phyloP scores from a whole-genome alignment of 2,797 vertebrate species.

The Cuculus canorus region DNA sequence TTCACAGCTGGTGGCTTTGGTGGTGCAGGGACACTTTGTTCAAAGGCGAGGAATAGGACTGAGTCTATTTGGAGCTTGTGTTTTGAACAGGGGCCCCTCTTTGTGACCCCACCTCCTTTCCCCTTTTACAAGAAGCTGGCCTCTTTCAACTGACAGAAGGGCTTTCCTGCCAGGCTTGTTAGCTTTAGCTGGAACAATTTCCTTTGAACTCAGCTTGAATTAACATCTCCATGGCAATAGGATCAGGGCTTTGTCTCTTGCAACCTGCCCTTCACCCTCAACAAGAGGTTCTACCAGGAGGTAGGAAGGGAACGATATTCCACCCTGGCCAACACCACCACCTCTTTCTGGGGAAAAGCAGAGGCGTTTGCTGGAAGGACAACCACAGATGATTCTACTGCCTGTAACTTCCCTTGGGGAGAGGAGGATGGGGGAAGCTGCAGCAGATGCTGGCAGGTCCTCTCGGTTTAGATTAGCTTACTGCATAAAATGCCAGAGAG shows the following conservation, averaged over 20 bases:
- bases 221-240: slow-evolving; percentile 80
- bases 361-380: not conserved
- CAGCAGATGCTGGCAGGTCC: not conserved
- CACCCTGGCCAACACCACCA: not conserved
- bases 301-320: not conserved
- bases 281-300: not conserved
- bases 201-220: slow-evolving; percentile 82
- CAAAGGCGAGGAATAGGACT: not conserved
- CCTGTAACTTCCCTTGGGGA: not conserved
- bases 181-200: slow-evolving; percentile 73
- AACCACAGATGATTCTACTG: not conserved
- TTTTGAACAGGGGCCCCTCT: slow-evolving; percentile 20
- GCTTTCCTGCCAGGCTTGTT: slow-evolving; percentile 71
- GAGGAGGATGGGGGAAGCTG: not conserved
- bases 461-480: not conserved
- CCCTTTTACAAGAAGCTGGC: slow-evolving; percentile 38
- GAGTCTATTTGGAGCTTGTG: not conserved
- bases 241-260: slow-evolving; percentile 66
- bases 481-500: not conserved
- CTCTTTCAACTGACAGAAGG: slow-evolving; percentile 49
- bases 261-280: slow-evolving; percentile 75
- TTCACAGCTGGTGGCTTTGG: not conserved
- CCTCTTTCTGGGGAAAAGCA: not conserved
- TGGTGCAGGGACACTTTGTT: not conserved
- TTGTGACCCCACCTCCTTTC: slow-evolving; percentile 32